Base-by-base conservation (phyloP, 2,113 vertebrate species). In the Clinocottus analis region DNA sequence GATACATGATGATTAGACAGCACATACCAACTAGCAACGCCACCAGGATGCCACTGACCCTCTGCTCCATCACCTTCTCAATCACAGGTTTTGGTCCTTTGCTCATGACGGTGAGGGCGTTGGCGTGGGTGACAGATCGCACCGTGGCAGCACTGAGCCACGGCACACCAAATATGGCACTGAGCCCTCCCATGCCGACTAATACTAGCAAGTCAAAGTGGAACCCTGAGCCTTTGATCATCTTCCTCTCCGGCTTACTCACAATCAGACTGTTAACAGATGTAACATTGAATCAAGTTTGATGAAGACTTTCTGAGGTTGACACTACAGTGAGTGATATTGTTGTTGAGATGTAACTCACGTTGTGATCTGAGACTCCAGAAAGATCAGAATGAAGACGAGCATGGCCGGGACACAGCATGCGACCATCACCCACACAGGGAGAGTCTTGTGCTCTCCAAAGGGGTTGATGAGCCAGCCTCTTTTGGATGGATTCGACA, bases 291-390 rank as follows among this genome's bases (percentile, higher is more conserved):
- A 70, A 56, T 25, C 8, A 55, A 45, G 3, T 5, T 64, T 14
- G 25, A 39, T 67, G 45, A 39, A 71, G 37, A 62, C 6, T 74
- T 43, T 56, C 21, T 49, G 14, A 14, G 19, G 27, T 17, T 69
- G 1, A 19, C 5, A 19, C 2, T 35, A 61, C 3, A 14, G 3
- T 21, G 1, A 37, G 7, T 14, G 33, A 64, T 25, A 3, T 10
- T 59, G 3, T 51, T 59, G 33, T 33, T 49, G 27, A 27, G 17
- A 29, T 53, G 9, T 3, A 45, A 91, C 96, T 95, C 91, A 99
- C 98, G 98, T 99, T 79, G 98, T 99, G 87, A 99, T 99, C 94
- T 99, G 98, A 0, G 98, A 96, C 93, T 99, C 98, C 0, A 99
- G 95, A 87, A 99, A 99, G 90, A 99, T 99, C 85, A 99, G 96